Evolutionary conservation across 37 sponge, comb jelly and placozoan genomes (phyloP).

Genomic region (Bolinopsis microptera): DNA sequence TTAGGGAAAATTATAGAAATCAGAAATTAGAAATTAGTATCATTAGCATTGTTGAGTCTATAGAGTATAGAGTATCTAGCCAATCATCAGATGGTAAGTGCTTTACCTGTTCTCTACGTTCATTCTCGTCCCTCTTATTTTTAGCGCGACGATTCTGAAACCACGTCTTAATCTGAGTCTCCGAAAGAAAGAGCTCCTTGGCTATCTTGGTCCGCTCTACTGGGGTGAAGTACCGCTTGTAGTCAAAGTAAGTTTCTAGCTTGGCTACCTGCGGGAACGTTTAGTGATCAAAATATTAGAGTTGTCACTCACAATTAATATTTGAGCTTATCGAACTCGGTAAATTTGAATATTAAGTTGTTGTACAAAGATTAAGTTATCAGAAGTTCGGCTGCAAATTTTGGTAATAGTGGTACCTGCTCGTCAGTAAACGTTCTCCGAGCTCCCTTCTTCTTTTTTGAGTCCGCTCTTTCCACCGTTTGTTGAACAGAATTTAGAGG

Average conservation of each 20-base stretch:
- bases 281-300: too few relatives aligned
- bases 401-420: too few relatives aligned
- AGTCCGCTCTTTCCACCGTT: neutral
- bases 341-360: too few relatives aligned
- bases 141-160: slow-evolving; percentile 57
- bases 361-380: too few relatives aligned
- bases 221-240: slow-evolving; percentile 59
- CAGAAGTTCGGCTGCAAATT: too few relatives aligned
- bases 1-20: neutral
- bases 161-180: slow-evolving; percentile 65
- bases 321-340: too few relatives aligned
- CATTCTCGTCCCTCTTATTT: slow-evolving; percentile 56
- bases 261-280: slow-evolving; percentile 19
- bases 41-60: neutral
- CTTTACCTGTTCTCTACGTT: slow-evolving; percentile 47
- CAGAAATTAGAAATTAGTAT: neutral
- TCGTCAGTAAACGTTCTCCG: slow-evolving; percentile 55
- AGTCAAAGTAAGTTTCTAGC: slow-evolving; percentile 62
- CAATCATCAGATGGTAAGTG: too few relatives aligned
- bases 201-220: slow-evolving; percentile 46
- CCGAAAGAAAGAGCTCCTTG: slow-evolving; percentile 52
- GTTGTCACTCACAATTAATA: too few relatives aligned
- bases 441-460: slow-evolving; percentile 32
- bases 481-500: too few relatives aligned
- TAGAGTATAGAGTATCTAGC: too few relatives aligned